Base-by-base conservation (phyloP, 2,888 invertebrate genomes). In the Drosophila algonquin region DNA sequence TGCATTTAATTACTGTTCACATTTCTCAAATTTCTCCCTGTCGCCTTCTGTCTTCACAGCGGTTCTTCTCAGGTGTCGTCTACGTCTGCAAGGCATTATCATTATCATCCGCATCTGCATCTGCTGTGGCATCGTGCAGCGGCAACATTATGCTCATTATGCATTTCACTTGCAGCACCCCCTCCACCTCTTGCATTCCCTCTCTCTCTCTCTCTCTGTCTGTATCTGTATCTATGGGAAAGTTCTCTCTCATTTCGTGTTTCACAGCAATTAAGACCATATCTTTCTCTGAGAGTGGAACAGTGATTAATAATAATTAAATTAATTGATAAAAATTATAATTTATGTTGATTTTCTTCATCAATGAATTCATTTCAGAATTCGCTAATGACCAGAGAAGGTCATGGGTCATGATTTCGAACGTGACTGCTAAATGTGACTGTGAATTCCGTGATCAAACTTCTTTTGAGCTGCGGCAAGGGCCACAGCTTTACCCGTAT, bases 111-210 rank as follows among this genome's bases (percentile, higher is more conserved):
- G 27, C 64, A 62, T 76, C 75, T 35, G 47, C 63, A 54, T 48
- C 40, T 64, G 44, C 27, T 65, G 55, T 47, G 52, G 60, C 76
- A 57, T 81, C 86, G 86, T 81, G 80, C 86, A 63, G 79, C 73
- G 75, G 50, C 81, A 69, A 74, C 85, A 79, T 87, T 85, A 87
- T 77, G 77, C 82, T 82, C 82, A 83, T 83, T 87, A 87, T 87
- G 69, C 74, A 85, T 87, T 85, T 83, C 80, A 85, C 80, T 85
- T 72, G 30, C 18, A 5, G 4, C 35, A 35, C 56, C 55, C 45
- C 51, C 24, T 6, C 1, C 5, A 47, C 18, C 9, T n/a, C 9
- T 16, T 3, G 9, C 14, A 44, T 63, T 67, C 16, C 16, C 50
- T 32, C 52, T 1, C 14, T 27, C 16, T 1, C 18, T 30, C 47